Conservation (phyloP, 2,888 invertebrate genomes). For the Ophonus ardosiacus region DNA sequence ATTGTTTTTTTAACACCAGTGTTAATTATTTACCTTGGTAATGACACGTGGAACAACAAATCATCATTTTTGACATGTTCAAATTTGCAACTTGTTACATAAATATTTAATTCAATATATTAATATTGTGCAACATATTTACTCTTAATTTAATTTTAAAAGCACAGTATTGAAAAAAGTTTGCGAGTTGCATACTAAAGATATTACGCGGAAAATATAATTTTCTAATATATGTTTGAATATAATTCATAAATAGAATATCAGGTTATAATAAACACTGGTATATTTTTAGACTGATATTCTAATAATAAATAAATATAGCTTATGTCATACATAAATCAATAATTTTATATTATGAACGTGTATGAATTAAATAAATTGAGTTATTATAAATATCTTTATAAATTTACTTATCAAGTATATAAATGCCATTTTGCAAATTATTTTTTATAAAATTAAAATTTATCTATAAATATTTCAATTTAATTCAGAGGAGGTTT, state of each 20-base stretch:
- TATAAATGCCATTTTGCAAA: neutral
- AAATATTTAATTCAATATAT: too few species aligned
- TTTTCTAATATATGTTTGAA: neutral
- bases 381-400: neutral
- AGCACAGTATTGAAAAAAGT: too few species aligned
- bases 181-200: neutral
- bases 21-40: too few species aligned
- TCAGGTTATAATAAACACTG: neutral
- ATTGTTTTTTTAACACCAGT: too few species aligned
- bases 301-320: neutral
- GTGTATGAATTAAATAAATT: neutral
- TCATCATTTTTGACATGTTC: too few species aligned
- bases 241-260: neutral
- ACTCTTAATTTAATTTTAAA: too few species aligned
- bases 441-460: neutral
- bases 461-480: neutral
- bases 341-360: neutral
- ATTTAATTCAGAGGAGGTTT: neutral
- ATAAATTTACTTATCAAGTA: neutral
- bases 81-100: too few species aligned
- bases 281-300: neutral
- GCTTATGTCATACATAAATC: neutral
- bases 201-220: neutral
- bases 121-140: too few species aligned
- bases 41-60: too few species aligned